Percentiles rank a stretch among this genome's conserved stretches.
These are phyloP conservation scores for Protodeltote pygarga DNA, from an alignment of 2,888 invertebrate species.

Conservation along the genomic window DNA sequence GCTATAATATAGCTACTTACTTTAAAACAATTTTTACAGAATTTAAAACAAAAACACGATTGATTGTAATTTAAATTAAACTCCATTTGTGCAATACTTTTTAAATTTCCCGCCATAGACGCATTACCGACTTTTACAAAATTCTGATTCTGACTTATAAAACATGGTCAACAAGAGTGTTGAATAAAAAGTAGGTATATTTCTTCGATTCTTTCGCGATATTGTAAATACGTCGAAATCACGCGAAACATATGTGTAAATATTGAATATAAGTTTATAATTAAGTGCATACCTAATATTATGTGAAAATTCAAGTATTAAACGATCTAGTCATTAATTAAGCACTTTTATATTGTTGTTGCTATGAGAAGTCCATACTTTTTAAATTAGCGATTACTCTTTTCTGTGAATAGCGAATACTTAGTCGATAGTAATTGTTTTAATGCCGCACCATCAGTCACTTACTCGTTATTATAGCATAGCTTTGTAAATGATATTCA, in stretches of 20 bases:
- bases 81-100: too few species aligned
- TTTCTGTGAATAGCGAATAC: constrained; percentile 7
- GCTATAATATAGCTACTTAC: too few species aligned
- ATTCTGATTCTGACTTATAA: too few species aligned
- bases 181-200: too few species aligned
- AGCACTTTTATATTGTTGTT: constrained; percentile 12
- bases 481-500: constrained; percentile 32
- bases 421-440: too few species aligned
- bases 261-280: constrained; percentile 24
- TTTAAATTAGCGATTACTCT: background rate
- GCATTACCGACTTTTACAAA: too few species aligned
- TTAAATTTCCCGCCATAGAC: too few species aligned
- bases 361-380: constrained; percentile 15
- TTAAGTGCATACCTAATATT: constrained; percentile 6
- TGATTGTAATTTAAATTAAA: too few species aligned
- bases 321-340: constrained; percentile 41
- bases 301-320: constrained; percentile 38
- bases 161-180: too few species aligned
- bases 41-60: too few species aligned
- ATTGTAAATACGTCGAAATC: constrained; percentile 42
- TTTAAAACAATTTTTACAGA: too few species aligned
- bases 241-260: constrained; percentile 42
- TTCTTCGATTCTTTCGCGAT: too few species aligned
- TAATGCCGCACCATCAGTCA: constrained; percentile 18
- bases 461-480: constrained; percentile 34